phyloP scores from a whole-genome alignment of 2,888 invertebrate species.

The Marronus borbonicus region DNA sequence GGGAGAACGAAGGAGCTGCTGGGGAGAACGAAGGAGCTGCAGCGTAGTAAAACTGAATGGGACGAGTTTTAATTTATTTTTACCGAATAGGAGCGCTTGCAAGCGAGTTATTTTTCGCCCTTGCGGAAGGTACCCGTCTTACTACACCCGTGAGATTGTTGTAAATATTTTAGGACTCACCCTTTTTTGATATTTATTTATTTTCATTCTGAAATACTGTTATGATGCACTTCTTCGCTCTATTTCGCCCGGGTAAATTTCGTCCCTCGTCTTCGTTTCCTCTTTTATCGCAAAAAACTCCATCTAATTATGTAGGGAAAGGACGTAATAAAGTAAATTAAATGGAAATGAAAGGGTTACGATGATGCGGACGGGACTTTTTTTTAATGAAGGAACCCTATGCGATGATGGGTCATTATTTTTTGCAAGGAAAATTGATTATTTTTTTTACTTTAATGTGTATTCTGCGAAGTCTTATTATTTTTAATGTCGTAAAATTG shows the following conservation, averaged over 20 bases:
- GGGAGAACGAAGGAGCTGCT: slow-evolving; percentile 8
- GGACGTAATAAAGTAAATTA: slow-evolving; percentile 9
- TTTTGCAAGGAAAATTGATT: slow-evolving; percentile 27
- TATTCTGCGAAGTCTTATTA: slow-evolving; percentile 23
- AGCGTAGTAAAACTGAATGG: slow-evolving; percentile 47
- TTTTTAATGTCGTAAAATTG: slow-evolving; percentile 23
- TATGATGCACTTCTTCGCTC: not conserved
- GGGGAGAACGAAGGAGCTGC: slow-evolving; percentile 8
- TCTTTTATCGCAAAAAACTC: slow-evolving; percentile 9
- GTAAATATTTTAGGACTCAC: slow-evolving; percentile 51
- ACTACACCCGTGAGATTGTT: slow-evolving; percentile 51
- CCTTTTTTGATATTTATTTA: slow-evolving; percentile 42
- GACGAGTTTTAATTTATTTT: slow-evolving; percentile 63
- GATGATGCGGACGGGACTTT: not conserved
- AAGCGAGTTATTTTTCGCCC: slow-evolving; percentile 52
- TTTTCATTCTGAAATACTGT: slow-evolving; percentile 28
- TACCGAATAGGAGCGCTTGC: slow-evolving; percentile 55
- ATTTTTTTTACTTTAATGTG: slow-evolving; percentile 35
- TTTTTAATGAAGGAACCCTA: slow-evolving; percentile 10
- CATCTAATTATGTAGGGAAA: slow-evolving; percentile 3
- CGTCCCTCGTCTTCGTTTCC: not conserved
- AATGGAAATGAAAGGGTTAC: slow-evolving; percentile 30
- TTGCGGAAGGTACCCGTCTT: slow-evolving; percentile 40
- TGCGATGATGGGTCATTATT: slow-evolving; percentile 21
- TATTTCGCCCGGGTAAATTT: slow-evolving; percentile 5